These are phyloP conservation scores for Athalia circularis DNA, from an alignment of 2,888 invertebrate genomes.

Conservation along the genomic window DNA sequence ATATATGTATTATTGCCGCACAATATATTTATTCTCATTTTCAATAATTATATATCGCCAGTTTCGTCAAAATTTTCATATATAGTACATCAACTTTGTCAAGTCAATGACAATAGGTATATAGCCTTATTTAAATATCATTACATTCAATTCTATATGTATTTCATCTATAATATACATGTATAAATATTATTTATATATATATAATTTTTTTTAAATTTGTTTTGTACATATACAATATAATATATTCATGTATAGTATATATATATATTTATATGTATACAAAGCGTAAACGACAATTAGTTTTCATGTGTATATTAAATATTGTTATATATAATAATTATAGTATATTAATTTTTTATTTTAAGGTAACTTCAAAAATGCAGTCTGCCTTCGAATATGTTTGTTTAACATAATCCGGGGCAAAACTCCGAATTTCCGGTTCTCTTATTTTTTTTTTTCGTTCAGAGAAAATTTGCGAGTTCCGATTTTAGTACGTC, in stretches of 20 bases:
- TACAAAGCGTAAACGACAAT: background rate
- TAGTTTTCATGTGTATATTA: background rate
- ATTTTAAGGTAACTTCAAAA: background rate
- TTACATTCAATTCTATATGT: background rate
- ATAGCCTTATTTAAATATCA: background rate
- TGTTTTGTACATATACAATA: constrained; percentile 49
- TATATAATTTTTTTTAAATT: constrained; percentile 39
- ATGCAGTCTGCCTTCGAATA: too few relatives aligned
- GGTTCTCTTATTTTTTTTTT: too few relatives aligned
- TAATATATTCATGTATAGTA: constrained; percentile 45
- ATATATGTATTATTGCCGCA: too few relatives aligned
- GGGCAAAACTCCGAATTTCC: too few relatives aligned
- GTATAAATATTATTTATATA: constrained; percentile 13
- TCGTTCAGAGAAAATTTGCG: too few relatives aligned
- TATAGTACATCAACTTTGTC: too few relatives aligned
- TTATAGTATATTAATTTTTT: background rate
- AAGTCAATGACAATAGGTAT: background rate
- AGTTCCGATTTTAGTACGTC: too few relatives aligned
- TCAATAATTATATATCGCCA: too few relatives aligned
- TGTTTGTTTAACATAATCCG: too few relatives aligned
- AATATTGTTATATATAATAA: background rate
- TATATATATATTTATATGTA: constrained; percentile 40
- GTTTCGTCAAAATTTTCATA: too few relatives aligned
- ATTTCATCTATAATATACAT: background rate
- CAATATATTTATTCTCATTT: too few relatives aligned